phyloP scores from a whole-genome alignment of 2,113 vertebrate species.

The Acanthochromis polyacanthus region DNA sequence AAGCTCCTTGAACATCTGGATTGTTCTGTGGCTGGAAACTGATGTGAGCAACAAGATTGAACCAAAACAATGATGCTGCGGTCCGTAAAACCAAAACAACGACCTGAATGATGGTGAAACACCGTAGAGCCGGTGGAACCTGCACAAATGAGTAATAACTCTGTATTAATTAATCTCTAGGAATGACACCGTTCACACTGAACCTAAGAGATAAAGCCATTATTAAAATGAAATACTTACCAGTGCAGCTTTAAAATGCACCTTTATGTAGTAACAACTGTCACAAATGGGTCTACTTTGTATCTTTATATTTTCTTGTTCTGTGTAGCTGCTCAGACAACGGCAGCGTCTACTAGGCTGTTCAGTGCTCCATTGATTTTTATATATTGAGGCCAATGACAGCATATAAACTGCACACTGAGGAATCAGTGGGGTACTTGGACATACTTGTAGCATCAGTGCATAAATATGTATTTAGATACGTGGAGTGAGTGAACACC shows the following conservation, averaged over 20 bases:
- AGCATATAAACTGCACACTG: conserved; percentile 43
- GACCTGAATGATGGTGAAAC: neutral
- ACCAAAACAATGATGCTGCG: neutral
- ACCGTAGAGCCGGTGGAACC: neutral
- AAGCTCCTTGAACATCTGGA: neutral
- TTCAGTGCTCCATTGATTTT: conserved; percentile 60
- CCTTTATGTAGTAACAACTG: conserved; percentile 10
- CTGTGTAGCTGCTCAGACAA: conserved; percentile 13
- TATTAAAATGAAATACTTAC: conserved; percentile 6
- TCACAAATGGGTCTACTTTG: conserved; percentile 13
- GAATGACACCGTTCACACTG: neutral
- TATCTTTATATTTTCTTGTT: conserved; percentile 12
- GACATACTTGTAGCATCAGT: conserved; percentile 40
- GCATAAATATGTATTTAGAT: conserved; percentile 35
- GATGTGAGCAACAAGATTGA: neutral
- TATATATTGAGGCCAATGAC: conserved; percentile 42
- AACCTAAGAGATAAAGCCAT: conserved; percentile 8
- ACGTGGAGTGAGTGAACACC: conserved; percentile 15
- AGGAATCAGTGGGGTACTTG: conserved; percentile 50
- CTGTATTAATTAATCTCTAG: neutral
- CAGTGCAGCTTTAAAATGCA: conserved; percentile 7
- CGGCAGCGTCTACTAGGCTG: conserved; percentile 3
- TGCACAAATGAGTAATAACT: neutral
- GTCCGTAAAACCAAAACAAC: conserved; percentile 3
- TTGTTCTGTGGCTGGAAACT: neutral